Evolutionary conservation across 2,797 vertebrate genomes (phyloP), one percentile per base, ranked within the genome.

Genomic region (Anisognathus igniventris): DNA sequence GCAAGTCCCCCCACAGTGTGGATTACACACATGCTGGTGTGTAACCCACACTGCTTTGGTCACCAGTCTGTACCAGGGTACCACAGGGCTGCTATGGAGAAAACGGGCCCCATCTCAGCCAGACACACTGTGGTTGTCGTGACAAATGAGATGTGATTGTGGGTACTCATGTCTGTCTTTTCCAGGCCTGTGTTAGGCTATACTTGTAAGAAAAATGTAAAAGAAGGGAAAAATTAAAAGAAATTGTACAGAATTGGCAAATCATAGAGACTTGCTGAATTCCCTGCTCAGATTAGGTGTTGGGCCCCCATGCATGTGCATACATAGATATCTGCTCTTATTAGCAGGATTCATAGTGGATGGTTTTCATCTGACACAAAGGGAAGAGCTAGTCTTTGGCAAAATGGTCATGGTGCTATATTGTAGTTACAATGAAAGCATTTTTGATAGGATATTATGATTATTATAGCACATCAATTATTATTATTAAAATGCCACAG

Each of bases 71-170:
- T 4, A 20, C 35, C 47, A 27, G 25, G 35, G 30, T 24, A 35
- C 14, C 17, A 33, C 4, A 45, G 33, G 24, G 53, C 30, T 73
- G 30, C 45, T 35, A 0, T 23, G 30, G 33, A 47, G 33, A 35
- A 22, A 80, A 35, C 6, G 1, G 22, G 8, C 33, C 44, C 40
- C 35, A 28, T 54, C 25, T 21, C 61, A 56, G n/a, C 23, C 60
- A 66, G n/a, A 79, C 8, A 12, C 50, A 27, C 5, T 2, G 4
- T 0, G 2, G 25, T 4, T 27, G 58, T 10, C 31, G 14, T 42
- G 39, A 57, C 27, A 60, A n/a, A 65, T 3, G 9, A 56, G 10
- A 15, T 61, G 18, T 61, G 27, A 23, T 20, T 47, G 12, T 33
- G 20, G 12, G 27, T 9, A 19, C 7, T 24, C 3, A 4, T 11